Evolutionary conservation across 2,113 vertebrate species (phyloP).

Genomic region (Oryzias javanicus): DNA sequence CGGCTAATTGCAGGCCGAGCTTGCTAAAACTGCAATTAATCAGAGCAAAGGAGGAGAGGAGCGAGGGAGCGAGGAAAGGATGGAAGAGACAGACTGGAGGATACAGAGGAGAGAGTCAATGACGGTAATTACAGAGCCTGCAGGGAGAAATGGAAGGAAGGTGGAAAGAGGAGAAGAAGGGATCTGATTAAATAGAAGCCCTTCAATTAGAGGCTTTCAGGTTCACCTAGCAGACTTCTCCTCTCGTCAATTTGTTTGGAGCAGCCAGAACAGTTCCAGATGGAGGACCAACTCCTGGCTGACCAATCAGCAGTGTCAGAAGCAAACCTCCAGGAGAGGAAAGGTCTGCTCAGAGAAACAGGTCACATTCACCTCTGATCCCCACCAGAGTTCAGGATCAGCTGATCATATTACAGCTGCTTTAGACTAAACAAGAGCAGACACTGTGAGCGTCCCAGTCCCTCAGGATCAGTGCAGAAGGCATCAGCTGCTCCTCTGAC

Average conservation of each 20-base stretch:
- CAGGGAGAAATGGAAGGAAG: constrained; percentile 27
- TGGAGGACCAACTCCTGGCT: constrained; percentile 51
- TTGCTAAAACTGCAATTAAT: constrained; percentile 55
- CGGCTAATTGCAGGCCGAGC: constrained; percentile 58
- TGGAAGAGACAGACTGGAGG: constrained; percentile 10
- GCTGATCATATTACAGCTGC: too few relatives aligned
- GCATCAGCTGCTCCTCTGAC: too few relatives aligned
- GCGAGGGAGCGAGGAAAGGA: constrained; percentile 6
- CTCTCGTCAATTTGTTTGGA: constrained; percentile 45
- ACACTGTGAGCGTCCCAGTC: too few relatives aligned
- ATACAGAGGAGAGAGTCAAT: constrained; percentile 1
- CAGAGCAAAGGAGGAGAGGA: constrained; percentile 36
- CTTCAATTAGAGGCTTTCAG: constrained; percentile 60
- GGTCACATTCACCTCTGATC: too few relatives aligned
- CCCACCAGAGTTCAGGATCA: too few relatives aligned
- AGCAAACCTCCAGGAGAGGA: neutral
- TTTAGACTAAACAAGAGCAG: too few relatives aligned
- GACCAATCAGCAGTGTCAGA: constrained; percentile 45
- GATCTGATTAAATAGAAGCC: constrained; percentile 68
- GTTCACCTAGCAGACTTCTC: constrained; percentile 54
- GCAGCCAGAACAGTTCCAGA: constrained; percentile 60
- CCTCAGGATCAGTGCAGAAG: too few relatives aligned
- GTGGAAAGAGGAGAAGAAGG: constrained; percentile 49
- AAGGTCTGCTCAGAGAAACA: too few relatives aligned
- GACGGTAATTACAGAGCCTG: constrained; percentile 45